Percentiles rank a stretch among this genome's conserved stretches.
Conservation (phyloP, 2,888 invertebrate species). For the Danaus chrysippus region DNA sequence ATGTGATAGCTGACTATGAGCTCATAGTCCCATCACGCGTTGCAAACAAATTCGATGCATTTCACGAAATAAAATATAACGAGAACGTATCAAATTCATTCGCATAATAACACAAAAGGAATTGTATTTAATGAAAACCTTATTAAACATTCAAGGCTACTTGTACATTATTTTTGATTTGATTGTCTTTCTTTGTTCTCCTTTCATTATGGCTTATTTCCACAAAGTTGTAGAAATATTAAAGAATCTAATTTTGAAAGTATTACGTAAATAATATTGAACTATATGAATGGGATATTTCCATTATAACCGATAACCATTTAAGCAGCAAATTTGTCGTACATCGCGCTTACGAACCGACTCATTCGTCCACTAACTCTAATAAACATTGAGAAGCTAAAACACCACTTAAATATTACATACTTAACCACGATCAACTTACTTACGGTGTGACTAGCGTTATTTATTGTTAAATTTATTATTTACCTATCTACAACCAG, state of each 20-base stretch:
- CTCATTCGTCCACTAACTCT: slow-evolving; percentile 79
- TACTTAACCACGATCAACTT: slow-evolving; percentile 56
- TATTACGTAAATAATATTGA: neutral
- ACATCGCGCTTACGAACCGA: slow-evolving; percentile 67
- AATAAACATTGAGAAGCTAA: slow-evolving; percentile 78
- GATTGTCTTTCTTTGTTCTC: neutral
- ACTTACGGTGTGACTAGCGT: slow-evolving; percentile 61
- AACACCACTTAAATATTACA: slow-evolving; percentile 57
- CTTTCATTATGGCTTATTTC: neutral
- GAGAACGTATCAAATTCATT: no score
- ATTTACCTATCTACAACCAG: slow-evolving; percentile 70
- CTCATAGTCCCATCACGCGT: slow-evolving; percentile 62
- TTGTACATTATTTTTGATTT: neutral
- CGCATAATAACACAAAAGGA: no score
- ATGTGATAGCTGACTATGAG: slow-evolving; percentile 80
- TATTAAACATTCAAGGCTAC: neutral
- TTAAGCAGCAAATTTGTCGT: slow-evolving; percentile 67
- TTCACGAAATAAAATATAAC: slow-evolving; percentile 30
- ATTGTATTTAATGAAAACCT: no score
- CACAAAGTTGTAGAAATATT: neutral
- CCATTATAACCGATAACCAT: slow-evolving; percentile 27
- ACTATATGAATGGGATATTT: neutral
- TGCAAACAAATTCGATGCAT: slow-evolving; percentile 65
- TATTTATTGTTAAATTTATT: slow-evolving; percentile 67
- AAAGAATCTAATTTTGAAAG: neutral